Conservation (phyloP, 1,140 invertebrate genomes). For the Hydropsyche tenuis region DNA sequence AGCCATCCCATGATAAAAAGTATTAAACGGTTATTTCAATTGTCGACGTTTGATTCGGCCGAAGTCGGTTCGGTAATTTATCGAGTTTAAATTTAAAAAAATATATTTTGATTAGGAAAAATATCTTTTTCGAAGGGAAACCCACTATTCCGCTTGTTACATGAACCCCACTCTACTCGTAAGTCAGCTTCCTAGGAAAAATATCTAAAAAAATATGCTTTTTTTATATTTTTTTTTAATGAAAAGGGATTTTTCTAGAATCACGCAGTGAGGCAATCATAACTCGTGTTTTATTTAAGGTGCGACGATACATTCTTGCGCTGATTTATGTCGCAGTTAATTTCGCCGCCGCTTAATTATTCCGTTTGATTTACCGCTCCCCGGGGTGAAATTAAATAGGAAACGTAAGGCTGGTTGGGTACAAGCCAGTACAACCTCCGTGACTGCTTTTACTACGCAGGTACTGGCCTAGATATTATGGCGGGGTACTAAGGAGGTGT, state of each 20-base stretch:
- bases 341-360: conserved; percentile 32
- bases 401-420: background rate
- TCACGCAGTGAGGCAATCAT: background rate
- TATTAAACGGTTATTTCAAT: conserved; percentile 2
- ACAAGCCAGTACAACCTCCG: background rate
- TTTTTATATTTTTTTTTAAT: no score
- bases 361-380: conserved; percentile 33
- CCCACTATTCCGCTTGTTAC: no score
- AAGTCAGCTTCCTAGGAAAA: no score
- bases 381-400: conserved; percentile 31
- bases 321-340: conserved; percentile 28
- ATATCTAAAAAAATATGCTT: no score
- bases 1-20: background rate
- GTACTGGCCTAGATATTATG: background rate
- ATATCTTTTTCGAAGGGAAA: no score
- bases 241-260: background rate
- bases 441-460: background rate
- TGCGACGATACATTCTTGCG: conserved; percentile 21
- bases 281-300: conserved; percentile 13
- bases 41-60: background rate
- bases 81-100: no score
- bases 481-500: no score
- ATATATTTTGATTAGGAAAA: no score
- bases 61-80: no score
- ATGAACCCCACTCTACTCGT: no score